phyloP scores from a whole-genome alignment of 2,113 vertebrate species.

The Mormyrus lacerda region DNA sequence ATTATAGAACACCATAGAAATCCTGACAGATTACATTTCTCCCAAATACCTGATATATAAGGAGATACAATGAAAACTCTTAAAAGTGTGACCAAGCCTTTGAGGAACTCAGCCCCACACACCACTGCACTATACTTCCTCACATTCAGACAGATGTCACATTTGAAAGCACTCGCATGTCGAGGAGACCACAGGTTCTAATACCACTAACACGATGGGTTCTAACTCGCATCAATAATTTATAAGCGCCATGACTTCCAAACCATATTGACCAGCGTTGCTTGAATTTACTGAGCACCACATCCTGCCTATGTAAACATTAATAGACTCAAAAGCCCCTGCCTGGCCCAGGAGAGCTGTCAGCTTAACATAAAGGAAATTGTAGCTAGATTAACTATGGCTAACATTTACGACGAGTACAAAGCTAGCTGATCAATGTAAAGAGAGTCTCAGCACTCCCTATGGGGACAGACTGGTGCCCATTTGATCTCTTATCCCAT shows the following conservation, averaged over 20 bases:
- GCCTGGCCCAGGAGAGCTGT: neutral
- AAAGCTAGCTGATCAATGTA: neutral
- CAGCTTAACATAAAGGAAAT: neutral
- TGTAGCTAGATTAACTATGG: neutral
- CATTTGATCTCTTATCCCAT: neutral
- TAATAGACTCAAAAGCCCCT: neutral
- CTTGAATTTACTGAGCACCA: neutral
- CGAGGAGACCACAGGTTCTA: neutral
- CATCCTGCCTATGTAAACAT: neutral
- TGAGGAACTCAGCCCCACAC: neutral
- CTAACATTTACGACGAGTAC: neutral
- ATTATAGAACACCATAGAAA: conserved; percentile 6
- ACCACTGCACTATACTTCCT: neutral
- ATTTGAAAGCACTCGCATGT: neutral
- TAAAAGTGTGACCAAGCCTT: conserved; percentile 8
- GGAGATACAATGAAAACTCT: conserved; percentile 16
- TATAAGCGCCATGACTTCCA: neutral
- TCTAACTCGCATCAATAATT: neutral
- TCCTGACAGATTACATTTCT: conserved; percentile 2
- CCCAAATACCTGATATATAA: conserved; percentile 11
- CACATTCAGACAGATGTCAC: neutral
- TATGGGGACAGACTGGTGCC: neutral
- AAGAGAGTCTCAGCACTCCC: neutral
- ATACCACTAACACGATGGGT: too few relatives aligned
- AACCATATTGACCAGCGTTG: neutral